These are phyloP conservation scores for Ferdinandea cuprea DNA, from an alignment of 2,888 invertebrate species.

Conservation along the genomic window DNA sequence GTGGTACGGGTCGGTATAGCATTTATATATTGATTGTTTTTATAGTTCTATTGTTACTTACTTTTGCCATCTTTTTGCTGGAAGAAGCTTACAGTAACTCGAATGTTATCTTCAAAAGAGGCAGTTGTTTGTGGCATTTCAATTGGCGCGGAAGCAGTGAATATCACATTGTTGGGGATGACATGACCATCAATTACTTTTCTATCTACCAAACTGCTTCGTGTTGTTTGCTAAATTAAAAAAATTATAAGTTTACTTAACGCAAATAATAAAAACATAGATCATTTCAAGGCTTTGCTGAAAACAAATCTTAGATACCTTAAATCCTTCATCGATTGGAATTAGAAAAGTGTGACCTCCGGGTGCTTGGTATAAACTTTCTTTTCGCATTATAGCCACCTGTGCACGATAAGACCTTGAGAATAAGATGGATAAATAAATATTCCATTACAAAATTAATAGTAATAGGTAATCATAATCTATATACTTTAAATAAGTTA, in stretches of 20 bases:
- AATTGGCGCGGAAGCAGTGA: constrained; percentile 91
- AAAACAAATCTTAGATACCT: no score
- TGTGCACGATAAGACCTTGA: constrained; percentile 90
- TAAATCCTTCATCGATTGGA: constrained; percentile 94
- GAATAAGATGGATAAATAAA: no score
- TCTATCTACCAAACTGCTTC: constrained; percentile 90
- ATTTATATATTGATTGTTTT: no score
- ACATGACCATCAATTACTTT: constrained; percentile 96
- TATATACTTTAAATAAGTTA: no score
- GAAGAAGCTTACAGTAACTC: constrained; percentile 91
- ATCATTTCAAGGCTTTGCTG: no score
- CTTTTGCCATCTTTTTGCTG: constrained; percentile 89
- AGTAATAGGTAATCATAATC: no score
- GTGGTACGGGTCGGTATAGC: no score
- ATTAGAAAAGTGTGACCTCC: constrained; percentile 95
- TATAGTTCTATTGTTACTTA: constrained; percentile 83
- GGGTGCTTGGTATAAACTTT: constrained; percentile 89
- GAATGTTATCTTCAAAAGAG: constrained; percentile 92
- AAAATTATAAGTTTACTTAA: neutral
- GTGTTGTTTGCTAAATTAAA: constrained; percentile 87
- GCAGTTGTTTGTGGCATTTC: constrained; percentile 90
- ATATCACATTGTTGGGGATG: constrained; percentile 93
- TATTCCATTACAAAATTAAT: no score
- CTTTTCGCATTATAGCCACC: constrained; percentile 88
- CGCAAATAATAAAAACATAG: neutral